phyloP scores from a whole-genome alignment of 2,113 vertebrate species.

The Tenebrosternarchus preto region DNA sequence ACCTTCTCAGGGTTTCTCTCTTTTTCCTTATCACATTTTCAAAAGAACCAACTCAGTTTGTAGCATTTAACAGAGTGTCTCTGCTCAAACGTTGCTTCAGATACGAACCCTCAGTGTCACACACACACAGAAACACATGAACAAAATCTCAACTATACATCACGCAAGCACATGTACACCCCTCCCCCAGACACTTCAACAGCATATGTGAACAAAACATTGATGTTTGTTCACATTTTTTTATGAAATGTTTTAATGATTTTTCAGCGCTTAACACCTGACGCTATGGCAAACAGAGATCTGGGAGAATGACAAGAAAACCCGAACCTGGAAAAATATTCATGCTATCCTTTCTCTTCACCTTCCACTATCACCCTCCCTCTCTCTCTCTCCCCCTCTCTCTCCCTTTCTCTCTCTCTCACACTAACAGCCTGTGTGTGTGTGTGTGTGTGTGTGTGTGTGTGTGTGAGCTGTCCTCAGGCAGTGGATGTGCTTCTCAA shows the following conservation, averaged over 20 bases:
- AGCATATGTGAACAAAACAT: background rate
- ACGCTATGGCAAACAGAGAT: slow-evolving; percentile 10
- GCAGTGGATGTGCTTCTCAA: slow-evolving; percentile 39
- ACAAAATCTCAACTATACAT: background rate
- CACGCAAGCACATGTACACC: background rate
- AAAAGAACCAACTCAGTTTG: slow-evolving; percentile 47
- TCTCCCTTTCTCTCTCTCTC: slow-evolving; percentile 19
- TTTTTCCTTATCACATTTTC: slow-evolving; percentile 47
- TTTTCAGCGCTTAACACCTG: too few species aligned
- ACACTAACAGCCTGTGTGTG: slow-evolving; percentile 38
- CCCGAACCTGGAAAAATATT: background rate
- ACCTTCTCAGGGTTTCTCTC: slow-evolving; percentile 36
- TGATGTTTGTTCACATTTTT: background rate
- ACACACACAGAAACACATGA: background rate
- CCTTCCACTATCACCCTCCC: slow-evolving; percentile 15
- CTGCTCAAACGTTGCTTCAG: slow-evolving; percentile 43
- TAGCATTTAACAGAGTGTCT: slow-evolving; percentile 40
- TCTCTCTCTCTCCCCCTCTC: slow-evolving; percentile 12
- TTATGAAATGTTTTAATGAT: background rate
- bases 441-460: slow-evolving; percentile 55
- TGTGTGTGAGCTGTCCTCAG: slow-evolving; percentile 54
- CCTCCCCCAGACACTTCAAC: background rate
- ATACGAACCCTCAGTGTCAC: slow-evolving; percentile 27
- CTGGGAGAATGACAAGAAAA: slow-evolving; percentile 14
- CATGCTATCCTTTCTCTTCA: slow-evolving; percentile 5